Evolutionary conservation across 1,140 invertebrate genomes (phyloP), one percentile per base, ranked within the genome.

Genomic region (Papilio polyxenes): DNA sequence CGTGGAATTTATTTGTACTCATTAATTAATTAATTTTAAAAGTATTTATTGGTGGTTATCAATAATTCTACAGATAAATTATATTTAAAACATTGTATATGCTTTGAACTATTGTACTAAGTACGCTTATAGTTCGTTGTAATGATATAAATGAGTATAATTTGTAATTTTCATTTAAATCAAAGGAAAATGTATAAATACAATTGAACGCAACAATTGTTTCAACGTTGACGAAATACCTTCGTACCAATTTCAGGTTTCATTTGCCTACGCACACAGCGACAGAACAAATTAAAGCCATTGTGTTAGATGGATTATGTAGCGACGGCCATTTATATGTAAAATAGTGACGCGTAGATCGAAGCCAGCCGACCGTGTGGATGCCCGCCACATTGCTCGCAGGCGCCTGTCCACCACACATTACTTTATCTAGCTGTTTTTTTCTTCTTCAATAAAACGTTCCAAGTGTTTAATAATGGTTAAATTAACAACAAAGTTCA

Each of bases 291-390:
- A 94, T 93, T 92, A 92, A 92, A 89, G 89, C 89, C 88, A 91
- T 92, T 93, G 92, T 92, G 89, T 92, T 90, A 91, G 90, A 91
- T 85, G 89, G 91, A 92, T 93, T 93, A 92, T 89, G 89, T 89
- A 89, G 89, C 90, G 88, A 84, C 87, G 89, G 92, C 91, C 92
- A 94, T 94, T 94, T 93, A 92, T 93, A 94, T 94, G 92, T 92
- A 93, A 94, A 93, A 94, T 93, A 92, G 91, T 91, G 91, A 92
- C 89, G 91, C 87, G 90, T 87, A 83, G 87, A 90, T 91, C 88
- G 89, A 86, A 91, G 87, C 84, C 90, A 89, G 87, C 86, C 86
- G 89, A 76, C 82, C 90, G 84, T 87, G 87, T 83, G 85, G 85
- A 85, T 87, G 87, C 84, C 86, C 82, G 83, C 82, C 85, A 85